phyloP scores from a whole-genome alignment of 2,113 vertebrate species.

The Porphyrio hochstetteri region DNA sequence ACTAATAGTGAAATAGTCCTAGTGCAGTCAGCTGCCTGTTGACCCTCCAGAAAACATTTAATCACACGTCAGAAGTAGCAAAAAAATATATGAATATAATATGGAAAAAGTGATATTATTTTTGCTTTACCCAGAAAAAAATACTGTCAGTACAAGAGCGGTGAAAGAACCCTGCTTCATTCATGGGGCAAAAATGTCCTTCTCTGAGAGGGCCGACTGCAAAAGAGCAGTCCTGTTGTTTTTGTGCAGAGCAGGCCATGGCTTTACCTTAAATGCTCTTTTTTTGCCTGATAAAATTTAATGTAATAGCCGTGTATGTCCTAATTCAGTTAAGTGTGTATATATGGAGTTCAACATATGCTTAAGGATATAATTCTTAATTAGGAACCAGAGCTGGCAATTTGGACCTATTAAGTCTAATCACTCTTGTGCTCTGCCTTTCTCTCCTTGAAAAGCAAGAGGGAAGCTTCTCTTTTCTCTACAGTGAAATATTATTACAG shows the following conservation, averaged over 20 bases:
- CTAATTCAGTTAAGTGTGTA: not conserved
- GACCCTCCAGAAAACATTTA: not conserved
- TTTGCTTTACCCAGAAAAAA: not conserved
- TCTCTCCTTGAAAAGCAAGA: not conserved
- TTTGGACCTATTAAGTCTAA: not conserved
- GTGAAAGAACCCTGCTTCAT: fast-evolving
- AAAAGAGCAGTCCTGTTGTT: not conserved
- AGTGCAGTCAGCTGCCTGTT: not conserved
- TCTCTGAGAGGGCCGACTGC: not conserved
- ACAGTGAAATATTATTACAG: not conserved
- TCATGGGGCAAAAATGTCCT: not conserved
- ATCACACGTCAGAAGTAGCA: not conserved
- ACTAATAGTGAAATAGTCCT: not conserved
- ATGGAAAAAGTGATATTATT: not conserved
- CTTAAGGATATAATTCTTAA: not conserved
- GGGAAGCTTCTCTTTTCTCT: not conserved
- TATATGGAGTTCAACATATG: not conserved
- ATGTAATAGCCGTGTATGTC: not conserved
- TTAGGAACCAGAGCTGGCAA: not conserved
- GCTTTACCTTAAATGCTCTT: not conserved
- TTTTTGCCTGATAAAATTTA: not conserved
- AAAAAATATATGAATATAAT: not conserved
- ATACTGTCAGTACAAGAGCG: not conserved
- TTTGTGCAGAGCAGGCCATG: not conserved
- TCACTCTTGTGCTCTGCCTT: not conserved